phyloP scores from a whole-genome alignment of 2,113 vertebrate genomes.

The Peromyscus polionotus region DNA sequence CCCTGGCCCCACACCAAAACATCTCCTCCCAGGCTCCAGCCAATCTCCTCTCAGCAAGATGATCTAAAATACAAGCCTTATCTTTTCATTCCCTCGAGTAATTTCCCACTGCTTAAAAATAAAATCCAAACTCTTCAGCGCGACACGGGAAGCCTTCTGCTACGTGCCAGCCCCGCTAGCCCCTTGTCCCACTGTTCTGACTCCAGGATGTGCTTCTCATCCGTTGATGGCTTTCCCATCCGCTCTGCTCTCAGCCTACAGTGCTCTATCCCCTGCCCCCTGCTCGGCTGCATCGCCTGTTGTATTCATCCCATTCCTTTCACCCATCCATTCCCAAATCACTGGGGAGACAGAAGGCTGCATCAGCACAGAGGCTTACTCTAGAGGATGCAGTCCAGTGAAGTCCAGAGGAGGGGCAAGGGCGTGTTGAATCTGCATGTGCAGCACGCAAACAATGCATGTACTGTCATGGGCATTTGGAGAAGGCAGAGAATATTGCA shows the following conservation, averaged over 20 bases:
- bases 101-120: neutral
- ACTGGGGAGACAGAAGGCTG: neutral
- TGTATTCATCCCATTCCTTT: neutral
- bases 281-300: neutral
- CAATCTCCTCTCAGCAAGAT: neutral
- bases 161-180: neutral
- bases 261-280: neutral
- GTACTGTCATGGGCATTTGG: neutral
- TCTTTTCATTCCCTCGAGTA: slow-evolving; percentile 32
- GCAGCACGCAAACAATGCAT: neutral
- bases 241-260: neutral
- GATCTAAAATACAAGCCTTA: slow-evolving; percentile 39
- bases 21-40: neutral
- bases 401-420: too few species aligned
- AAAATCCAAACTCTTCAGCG: neutral
- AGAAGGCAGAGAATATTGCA: neutral
- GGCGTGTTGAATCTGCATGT: neutral
- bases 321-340: neutral
- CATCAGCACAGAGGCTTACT: neutral
- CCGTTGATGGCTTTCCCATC: neutral
- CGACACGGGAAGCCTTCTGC: neutral
- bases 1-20: neutral
- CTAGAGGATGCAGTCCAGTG: neutral
- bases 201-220: rapidly evolving
- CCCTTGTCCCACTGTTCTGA: neutral